Evolutionary conservation across 2,113 vertebrate species (phyloP), one percentile per base, ranked within the genome.

Genomic region (Prionailurus bengalensis): DNA sequence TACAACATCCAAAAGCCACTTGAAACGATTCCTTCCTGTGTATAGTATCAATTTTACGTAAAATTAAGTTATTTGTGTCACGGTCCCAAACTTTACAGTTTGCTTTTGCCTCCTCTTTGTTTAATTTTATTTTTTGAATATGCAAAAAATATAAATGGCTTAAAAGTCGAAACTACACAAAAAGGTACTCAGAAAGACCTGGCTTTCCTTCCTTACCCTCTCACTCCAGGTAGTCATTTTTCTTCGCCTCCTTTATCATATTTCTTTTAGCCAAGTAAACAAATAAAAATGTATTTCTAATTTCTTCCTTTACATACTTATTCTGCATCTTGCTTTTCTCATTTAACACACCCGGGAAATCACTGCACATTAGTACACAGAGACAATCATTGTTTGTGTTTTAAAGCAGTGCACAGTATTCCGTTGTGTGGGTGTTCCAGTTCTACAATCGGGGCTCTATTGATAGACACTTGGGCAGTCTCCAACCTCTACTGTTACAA

Each of bases 381-480:
- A 83, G 70, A 73, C 45, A 42, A 48, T 19, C 23, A 14, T 21
- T 70, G 53, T 31, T 70, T 82, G 45, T 55, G 42, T 95, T 81
- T 51, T 33, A 15, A 58, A 93, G 42, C 21, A 76, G 31, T 27
- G 29, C 88, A 97, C 65, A 78, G n/a, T 61, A 39, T 58, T 82
- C 66, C 51, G 79, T 36, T 96, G 88, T 79, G 66, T 93, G 73
- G 65, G 29, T 82, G 33, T 90, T 89, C n/a, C 53, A 51, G 73
- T 83, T 63, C 66, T 9, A 96, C 13, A 82, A 92, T 5, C 61
- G 73, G 51, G 33, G 63, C 87, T 94, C 93, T 86, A 58, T 10
- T 74, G 87, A 89, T 17, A 78, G 91, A 65, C 42, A 78, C 92
- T 39, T 96, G 88, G n/a, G 33, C 36, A 39, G 29, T 71, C 33